A percentile compares a stretch with the other conserved stretches of the same genome.
These are phyloP conservation scores for Apotomis turbidana DNA, from an alignment of 2,888 invertebrate genomes.

Conservation along the genomic window DNA sequence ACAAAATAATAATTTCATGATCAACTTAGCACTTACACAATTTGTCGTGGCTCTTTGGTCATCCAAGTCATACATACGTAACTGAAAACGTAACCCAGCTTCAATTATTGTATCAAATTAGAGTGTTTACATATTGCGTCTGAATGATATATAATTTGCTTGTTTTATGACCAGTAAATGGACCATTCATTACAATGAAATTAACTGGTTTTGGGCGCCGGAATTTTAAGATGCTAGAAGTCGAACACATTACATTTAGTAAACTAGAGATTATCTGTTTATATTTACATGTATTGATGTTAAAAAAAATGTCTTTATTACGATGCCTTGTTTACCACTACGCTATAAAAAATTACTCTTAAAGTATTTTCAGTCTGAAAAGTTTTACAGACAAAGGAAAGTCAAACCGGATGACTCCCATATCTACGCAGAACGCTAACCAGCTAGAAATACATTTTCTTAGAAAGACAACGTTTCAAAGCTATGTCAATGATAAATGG, in stretches of 20 bases:
- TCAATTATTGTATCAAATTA: conserved; percentile 21
- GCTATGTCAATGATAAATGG: conserved; percentile 29
- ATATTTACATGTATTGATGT: neutral
- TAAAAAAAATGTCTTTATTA: too few relatives aligned
- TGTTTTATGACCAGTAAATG: conserved; percentile 1
- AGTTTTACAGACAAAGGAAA: conserved; percentile 22
- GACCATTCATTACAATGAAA: neutral
- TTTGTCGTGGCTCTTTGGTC: conserved; percentile 17
- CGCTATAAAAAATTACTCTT: too few relatives aligned
- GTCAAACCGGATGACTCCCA: conserved; percentile 16
- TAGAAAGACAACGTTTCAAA: conserved; percentile 16
- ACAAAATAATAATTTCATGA: conserved; percentile 39
- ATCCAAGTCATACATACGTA: conserved; percentile 22
- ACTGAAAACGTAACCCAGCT: conserved; percentile 18
- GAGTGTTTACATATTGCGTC: neutral
- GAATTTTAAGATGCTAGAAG: too few relatives aligned
- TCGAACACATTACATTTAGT: too few relatives aligned
- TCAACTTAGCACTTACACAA: conserved; percentile 22
- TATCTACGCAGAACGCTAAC: conserved; percentile 2
- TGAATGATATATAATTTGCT: neutral
- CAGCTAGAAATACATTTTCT: conserved; percentile 24
- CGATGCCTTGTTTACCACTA: too few relatives aligned
- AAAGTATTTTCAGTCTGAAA: neutral
- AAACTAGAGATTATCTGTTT: neutral
- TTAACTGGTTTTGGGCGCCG: too few relatives aligned